Percentiles rank a stretch among this genome's conserved stretches.
These are phyloP conservation scores for Papilio glaucus DNA, from an alignment of 1,140 invertebrate genomes.

Conservation along the genomic window DNA sequence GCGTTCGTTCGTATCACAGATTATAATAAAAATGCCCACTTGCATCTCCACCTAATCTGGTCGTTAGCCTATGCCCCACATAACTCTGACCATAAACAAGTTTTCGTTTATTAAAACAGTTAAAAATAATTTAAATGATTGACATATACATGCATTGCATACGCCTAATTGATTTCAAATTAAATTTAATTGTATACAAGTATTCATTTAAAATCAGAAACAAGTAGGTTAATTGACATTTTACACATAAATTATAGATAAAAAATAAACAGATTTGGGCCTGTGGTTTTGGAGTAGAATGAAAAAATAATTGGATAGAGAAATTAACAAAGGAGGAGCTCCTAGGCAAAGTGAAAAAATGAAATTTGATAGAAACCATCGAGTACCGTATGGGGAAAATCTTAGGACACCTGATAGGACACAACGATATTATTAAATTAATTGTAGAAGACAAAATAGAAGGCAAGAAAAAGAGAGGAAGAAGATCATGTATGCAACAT, in stretches of 20 bases:
- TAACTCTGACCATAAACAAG: conserved; percentile 23
- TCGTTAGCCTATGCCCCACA: conserved; percentile 24
- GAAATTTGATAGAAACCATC: no score
- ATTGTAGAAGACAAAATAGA: no score
- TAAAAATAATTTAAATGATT: conserved; percentile 24
- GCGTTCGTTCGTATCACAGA: conserved; percentile 10
- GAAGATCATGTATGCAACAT: no score
- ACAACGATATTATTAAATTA: no score
- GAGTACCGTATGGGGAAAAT: no score
- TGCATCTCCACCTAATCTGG: conserved; percentile 20
- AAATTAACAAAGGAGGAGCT: no score
- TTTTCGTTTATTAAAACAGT: conserved; percentile 25
- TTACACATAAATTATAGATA: conserved; percentile 22
- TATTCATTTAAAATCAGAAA: neutral
- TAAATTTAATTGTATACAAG: conserved; percentile 13
- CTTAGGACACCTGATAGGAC: no score
- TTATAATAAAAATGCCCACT: conserved; percentile 18
- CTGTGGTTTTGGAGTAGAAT: no score
- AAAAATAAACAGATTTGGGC: neutral
- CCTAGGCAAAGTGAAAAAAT: no score
- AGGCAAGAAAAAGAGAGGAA: no score
- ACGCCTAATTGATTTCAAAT: conserved; percentile 18
- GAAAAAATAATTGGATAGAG: no score
- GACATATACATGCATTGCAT: conserved; percentile 21
- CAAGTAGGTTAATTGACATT: conserved; percentile 15